These are phyloP conservation scores for Brenthis hecate DNA, from an alignment of 2,888 invertebrate species.

Conservation along the genomic window DNA sequence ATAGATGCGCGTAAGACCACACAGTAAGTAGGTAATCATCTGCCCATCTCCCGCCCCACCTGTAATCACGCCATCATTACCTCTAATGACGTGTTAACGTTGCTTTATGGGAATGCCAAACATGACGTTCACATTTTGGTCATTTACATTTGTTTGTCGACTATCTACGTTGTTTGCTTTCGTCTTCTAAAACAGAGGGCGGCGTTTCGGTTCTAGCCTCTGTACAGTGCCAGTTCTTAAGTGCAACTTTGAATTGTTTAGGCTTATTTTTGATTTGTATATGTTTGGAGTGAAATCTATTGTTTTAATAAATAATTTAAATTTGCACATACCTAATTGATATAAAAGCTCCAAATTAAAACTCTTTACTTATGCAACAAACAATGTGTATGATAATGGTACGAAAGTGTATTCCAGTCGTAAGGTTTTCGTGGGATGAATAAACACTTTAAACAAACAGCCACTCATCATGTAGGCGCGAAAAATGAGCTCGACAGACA, in stretches of 20 bases:
- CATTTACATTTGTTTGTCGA: conserved; percentile 82
- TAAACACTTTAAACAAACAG: conserved; percentile 41
- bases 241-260: conserved; percentile 68
- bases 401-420: conserved; percentile 35
- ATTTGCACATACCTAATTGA: not conserved
- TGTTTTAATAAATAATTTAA: not conserved
- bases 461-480: conserved; percentile 43
- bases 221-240: conserved; percentile 65
- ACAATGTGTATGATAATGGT: conserved; percentile 30
- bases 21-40: conserved; percentile 75
- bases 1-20: conserved; percentile 73
- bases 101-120: conserved; percentile 83
- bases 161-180: conserved; percentile 78
- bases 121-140: conserved; percentile 82
- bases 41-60: conserved; percentile 70
- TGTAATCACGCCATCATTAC: conserved; percentile 81
- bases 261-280: conserved; percentile 36
- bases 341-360: conserved; percentile 6
- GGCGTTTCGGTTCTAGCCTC: conserved; percentile 72
- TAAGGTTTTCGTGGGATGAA: conserved; percentile 41
- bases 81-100: conserved; percentile 82
- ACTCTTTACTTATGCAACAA: conserved; percentile 1
- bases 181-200: conserved; percentile 80
- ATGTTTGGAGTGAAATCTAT: conserved; percentile 43
- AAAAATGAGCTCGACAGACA: conserved; percentile 40